Conservation (phyloP, 2,113 vertebrate genomes). For the Psilopsiagon aymara region DNA sequence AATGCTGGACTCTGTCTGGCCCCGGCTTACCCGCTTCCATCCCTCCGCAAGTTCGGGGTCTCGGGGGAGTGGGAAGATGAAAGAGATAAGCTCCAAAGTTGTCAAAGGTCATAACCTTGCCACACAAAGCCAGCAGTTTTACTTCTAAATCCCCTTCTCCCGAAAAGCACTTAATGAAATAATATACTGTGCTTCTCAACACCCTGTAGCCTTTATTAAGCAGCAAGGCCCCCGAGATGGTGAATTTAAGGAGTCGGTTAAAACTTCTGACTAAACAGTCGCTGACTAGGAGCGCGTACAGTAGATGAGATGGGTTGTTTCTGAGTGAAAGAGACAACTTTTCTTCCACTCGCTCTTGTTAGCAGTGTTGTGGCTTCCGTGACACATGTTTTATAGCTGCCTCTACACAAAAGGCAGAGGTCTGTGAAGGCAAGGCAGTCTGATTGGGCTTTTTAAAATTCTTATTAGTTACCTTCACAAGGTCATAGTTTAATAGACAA, state of each 20-base stretch:
- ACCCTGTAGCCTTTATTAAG: slow-evolving; percentile 72
- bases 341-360: neutral
- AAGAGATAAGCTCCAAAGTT: slow-evolving; percentile 87
- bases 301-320: neutral
- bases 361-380: neutral
- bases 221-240: slow-evolving; percentile 46
- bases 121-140: slow-evolving; percentile 88
- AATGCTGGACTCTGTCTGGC: slow-evolving; percentile 93
- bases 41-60: slow-evolving; percentile 81
- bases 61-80: slow-evolving; percentile 80
- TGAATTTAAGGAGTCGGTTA: slow-evolving; percentile 61
- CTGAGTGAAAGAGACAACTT: neutral
- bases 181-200: slow-evolving; percentile 86
- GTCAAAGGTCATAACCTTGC: slow-evolving; percentile 92
- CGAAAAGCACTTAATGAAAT: slow-evolving; percentile 96
- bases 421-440: neutral
- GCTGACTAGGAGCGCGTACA: neutral
- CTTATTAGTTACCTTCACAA: neutral
- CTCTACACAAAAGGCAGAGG: neutral
- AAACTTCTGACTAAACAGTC: slow-evolving; percentile 58
- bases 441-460: neutral
- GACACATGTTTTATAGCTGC: neutral
- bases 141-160: slow-evolving; percentile 85
- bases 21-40: slow-evolving; percentile 78
- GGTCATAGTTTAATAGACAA: neutral